Base-by-base conservation (phyloP, 2,113 vertebrate genomes). In the Rhadina sibilatrix region DNA sequence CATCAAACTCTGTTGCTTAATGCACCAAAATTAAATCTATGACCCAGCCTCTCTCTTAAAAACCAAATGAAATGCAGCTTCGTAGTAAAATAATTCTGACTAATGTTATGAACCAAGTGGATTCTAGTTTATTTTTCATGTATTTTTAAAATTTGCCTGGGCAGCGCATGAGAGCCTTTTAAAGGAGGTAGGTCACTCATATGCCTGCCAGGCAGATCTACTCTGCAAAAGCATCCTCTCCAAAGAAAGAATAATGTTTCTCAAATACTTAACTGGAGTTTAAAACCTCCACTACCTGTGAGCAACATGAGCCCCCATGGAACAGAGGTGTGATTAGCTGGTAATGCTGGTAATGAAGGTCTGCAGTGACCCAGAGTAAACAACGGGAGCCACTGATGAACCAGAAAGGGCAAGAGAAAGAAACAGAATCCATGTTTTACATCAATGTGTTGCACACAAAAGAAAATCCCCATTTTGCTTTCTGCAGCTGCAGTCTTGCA, bases 381-480 rank as follows among this genome's bases (percentile, higher is more conserved):
- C 54, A 89, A 52, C 0, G 0, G 22, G 61, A 94, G 44, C 30
- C 53, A 52, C 0, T 0, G 5, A 81, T 16, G 56, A 83, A 87
- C 12, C 53, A 72, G 17, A n/a, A 79, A 63, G 46, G 13, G 24
- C 2, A 66, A 83, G 31, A 77, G 33, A 71, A 81, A 77, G 47
- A 63, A 87, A 49, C 0, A 75, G 18, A 80, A 75, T 11, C 17
- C 0, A 1, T 25, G 54, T 71, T 91, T 94, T 83, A 31, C 59
- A 72, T 37, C 65, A 23, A 7, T 37, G 52, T 63, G 65, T 16
- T 46, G n/a, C 27, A 50, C 33, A 52, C 27, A 59, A 16, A 86
- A 70, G 11, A 53, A 37, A 63, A 74, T 40, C 30, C 74, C 35
- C 17, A 6, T 68, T 91, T 72, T 79, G 38, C 78, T 76, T 79